Evolutionary conservation across 2,113 vertebrate genomes (phyloP).

Genomic region (Actinemys pallida): DNA sequence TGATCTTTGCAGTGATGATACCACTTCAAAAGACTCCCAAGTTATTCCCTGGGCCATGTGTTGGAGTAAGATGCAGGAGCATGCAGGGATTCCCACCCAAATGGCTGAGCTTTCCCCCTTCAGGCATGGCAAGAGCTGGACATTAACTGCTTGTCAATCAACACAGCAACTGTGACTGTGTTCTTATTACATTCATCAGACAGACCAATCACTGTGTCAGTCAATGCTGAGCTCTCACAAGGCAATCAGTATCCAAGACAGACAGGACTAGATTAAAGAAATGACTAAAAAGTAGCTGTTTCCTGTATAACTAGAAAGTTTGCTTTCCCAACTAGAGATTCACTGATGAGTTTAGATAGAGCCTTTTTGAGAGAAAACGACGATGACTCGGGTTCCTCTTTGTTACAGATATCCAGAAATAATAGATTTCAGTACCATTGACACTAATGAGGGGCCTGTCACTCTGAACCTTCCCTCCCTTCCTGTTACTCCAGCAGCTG

Average conservation of each 20-base stretch:
- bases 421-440: background rate
- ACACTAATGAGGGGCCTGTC: background rate
- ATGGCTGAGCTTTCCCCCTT: background rate
- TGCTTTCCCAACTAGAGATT: background rate
- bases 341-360: background rate
- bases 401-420: background rate
- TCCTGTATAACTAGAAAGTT: background rate
- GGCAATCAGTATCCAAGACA: background rate
- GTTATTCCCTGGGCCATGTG: background rate
- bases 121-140: background rate
- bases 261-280: background rate
- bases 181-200: background rate
- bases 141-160: constrained; percentile 26
- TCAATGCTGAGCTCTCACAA: background rate
- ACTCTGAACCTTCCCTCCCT: background rate
- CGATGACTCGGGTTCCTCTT: background rate
- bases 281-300: background rate
- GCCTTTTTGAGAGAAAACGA: background rate
- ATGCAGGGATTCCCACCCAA: background rate
- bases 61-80: background rate
- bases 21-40: background rate
- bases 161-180: background rate
- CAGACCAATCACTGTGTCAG: background rate
- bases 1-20: background rate
- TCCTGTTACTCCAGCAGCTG: background rate